A percentile compares a stretch with the other conserved stretches of the same genome.
Conservation (phyloP, 1,140 invertebrate genomes). For the Drosophila watanabei region DNA sequence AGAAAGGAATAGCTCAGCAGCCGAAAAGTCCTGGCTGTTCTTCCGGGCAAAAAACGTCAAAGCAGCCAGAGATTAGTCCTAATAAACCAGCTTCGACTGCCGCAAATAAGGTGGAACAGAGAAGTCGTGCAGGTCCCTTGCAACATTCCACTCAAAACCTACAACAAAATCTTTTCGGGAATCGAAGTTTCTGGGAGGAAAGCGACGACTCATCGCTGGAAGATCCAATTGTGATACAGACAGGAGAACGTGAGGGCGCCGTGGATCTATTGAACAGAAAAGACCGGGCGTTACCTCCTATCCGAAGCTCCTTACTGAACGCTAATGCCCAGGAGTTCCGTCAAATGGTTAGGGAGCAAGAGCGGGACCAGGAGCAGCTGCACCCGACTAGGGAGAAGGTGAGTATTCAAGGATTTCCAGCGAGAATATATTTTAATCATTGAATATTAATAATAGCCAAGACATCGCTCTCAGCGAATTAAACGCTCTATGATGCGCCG, state of each 20-base stretch:
- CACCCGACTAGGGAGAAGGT: neutral
- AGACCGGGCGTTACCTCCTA: neutral
- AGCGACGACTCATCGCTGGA: neutral
- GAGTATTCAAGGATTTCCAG: neutral
- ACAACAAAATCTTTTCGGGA: neutral
- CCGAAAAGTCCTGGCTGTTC: neutral
- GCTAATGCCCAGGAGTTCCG: slow-evolving; percentile 5
- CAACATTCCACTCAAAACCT: neutral
- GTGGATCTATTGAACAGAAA: neutral
- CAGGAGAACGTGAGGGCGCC: neutral
- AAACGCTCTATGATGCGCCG: neutral
- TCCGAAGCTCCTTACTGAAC: neutral
- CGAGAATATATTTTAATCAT: neutral
- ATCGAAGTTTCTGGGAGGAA: neutral
- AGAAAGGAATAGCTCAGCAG: neutral
- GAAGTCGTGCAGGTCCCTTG: neutral
- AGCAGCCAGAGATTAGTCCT: neutral
- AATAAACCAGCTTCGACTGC: neutral
- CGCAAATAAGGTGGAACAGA: no score
- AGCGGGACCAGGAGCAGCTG: neutral
- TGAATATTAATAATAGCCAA: neutral
- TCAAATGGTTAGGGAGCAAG: neutral
- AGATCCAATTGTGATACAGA: neutral
- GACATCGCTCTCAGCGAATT: slow-evolving; percentile 26
- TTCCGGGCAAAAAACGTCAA: neutral